phyloP scores from a whole-genome alignment of 2,888 invertebrate species.

The Tiliacea aurago region DNA sequence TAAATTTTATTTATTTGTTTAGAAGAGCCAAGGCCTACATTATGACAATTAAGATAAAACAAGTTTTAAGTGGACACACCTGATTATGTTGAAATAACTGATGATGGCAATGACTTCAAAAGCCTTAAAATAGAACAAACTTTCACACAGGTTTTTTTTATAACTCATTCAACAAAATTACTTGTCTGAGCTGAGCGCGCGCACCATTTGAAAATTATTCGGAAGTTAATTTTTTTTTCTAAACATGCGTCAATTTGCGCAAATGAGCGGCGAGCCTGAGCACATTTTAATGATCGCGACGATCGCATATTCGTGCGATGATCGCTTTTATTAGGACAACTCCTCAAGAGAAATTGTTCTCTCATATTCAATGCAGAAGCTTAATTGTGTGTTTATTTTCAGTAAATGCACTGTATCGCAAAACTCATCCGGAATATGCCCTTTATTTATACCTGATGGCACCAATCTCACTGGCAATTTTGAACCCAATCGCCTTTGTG shows the following conservation, averaged over 20 bases:
- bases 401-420: conserved; percentile 96
- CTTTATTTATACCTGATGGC: conserved; percentile 98
- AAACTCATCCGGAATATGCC: conserved; percentile 97
- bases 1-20: no score
- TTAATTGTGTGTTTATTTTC: conserved; percentile 69
- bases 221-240: not conserved
- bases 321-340: not conserved
- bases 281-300: not conserved
- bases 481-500: conserved; percentile 97
- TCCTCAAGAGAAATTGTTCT: not conserved
- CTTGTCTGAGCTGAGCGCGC: not conserved
- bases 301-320: not conserved
- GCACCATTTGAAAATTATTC: not conserved
- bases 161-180: not conserved
- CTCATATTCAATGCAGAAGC: not conserved
- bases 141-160: conserved; percentile 14
- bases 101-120: conserved; percentile 10
- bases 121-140: conserved; percentile 2
- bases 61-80: conserved; percentile 17
- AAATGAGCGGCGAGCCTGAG: not conserved
- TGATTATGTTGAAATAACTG: conserved; percentile 9
- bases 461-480: conserved; percentile 97
- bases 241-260: not conserved
- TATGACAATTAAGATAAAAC: conserved; percentile 29
- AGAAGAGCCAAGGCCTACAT: conserved; percentile 10